phyloP scores from a whole-genome alignment of 2,113 vertebrate species.

The Symphodus melops region DNA sequence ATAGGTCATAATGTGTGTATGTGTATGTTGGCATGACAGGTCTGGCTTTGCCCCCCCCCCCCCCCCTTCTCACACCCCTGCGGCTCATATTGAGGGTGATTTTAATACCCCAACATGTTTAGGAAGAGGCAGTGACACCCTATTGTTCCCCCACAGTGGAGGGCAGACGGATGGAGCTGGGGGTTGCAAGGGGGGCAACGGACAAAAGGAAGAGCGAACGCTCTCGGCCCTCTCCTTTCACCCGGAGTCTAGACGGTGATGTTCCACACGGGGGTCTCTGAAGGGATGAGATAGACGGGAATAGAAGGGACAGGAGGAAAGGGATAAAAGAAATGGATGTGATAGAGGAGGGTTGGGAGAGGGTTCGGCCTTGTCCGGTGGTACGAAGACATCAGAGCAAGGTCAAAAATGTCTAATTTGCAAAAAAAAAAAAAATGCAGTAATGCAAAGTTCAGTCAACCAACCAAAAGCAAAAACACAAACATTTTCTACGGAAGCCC shows the following conservation, averaged over 20 bases:
- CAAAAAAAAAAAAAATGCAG: no score
- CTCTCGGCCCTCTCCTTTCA: conserved; percentile 54
- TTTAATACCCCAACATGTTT: conserved; percentile 85
- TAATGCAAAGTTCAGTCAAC: no score
- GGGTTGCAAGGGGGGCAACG: conserved; percentile 36
- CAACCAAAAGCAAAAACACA: no score
- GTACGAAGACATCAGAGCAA: conserved; percentile 39
- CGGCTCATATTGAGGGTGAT: conserved; percentile 70
- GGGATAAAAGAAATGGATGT: conserved; percentile 25
- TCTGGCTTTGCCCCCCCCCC: conserved; percentile 56
- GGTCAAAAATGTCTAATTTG: conserved; percentile 15
- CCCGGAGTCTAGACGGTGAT: conserved; percentile 69
- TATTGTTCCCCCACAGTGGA: conserved; percentile 83
- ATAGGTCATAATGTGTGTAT: conserved; percentile 68
- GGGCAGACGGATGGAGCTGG: conserved; percentile 73
- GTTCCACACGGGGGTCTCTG: conserved; percentile 46
- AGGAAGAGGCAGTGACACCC: conserved; percentile 83
- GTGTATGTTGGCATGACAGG: conserved; percentile 11
- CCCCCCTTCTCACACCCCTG: conserved; percentile 62
- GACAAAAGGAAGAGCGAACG: conserved; percentile 68
- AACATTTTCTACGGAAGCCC: no score
- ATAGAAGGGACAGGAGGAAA: not conserved
- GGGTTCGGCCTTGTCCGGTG: conserved; percentile 37
- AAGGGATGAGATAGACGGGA: conserved; percentile 19
- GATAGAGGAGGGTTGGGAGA: conserved; percentile 33